phyloP scores from a whole-genome alignment of 2,797 vertebrate genomes.

The Siniperca obscura region DNA sequence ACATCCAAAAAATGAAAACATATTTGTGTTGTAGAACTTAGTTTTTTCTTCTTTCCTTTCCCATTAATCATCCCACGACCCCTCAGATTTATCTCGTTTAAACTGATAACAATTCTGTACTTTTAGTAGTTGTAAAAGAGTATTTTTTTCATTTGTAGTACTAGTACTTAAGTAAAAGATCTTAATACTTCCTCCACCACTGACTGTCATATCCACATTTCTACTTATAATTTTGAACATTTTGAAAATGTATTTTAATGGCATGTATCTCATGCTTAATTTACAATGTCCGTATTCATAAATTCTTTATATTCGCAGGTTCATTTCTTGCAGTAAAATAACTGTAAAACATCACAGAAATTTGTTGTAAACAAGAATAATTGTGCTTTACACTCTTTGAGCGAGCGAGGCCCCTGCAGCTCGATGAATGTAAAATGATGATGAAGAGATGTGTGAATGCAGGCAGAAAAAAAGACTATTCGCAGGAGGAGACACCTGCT shows the following conservation, averaged over 20 bases:
- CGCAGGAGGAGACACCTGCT: constrained; percentile 63
- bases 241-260: constrained; percentile 10
- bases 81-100: background rate
- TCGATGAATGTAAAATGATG: constrained; percentile 56
- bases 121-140: background rate
- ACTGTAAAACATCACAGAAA: constrained; percentile 34
- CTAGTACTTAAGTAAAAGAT: background rate
- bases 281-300: constrained; percentile 14
- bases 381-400: constrained; percentile 45
- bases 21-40: background rate
- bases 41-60: background rate
- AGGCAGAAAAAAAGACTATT: constrained; percentile 63
- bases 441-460: constrained; percentile 64
- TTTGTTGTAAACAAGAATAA: constrained; percentile 64
- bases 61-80: background rate
- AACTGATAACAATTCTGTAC: too few species aligned
- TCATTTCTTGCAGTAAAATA: constrained; percentile 26
- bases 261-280: background rate
- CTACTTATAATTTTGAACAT: constrained; percentile 1
- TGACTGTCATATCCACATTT: background rate
- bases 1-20: background rate
- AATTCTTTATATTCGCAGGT: constrained; percentile 25
- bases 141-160: background rate
- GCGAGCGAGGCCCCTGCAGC: constrained; percentile 53
- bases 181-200: background rate